Evolutionary conservation across 2,113 vertebrate genomes (phyloP), one percentile per base, ranked within the genome.

Genomic region (Oryzias javanicus): DNA sequence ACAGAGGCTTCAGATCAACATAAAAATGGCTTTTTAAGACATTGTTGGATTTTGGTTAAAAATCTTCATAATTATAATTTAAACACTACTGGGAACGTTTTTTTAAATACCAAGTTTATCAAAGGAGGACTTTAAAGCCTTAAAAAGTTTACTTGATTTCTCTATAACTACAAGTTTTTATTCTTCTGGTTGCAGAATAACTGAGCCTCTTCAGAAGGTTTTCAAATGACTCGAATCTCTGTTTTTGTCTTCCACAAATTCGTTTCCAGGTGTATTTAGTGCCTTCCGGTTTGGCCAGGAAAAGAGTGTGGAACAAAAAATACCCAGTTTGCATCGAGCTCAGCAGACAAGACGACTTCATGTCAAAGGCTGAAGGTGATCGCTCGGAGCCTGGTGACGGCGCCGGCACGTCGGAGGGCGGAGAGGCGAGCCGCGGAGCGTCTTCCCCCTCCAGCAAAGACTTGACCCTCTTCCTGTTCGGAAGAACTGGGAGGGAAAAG

Each of bases 281-380:
- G 63, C 97, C 97, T 58, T 93, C 91, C 56, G 94, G 87, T 79
- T 90, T 99, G 83, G 97, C 97, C 75, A 91, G 95, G 74, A 99
- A 99, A 70, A 89, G 97, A 10, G 76, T 98, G 50, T 99, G 97
- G 97, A 99, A 99, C 89, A 98, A 99, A 84, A 99, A 99, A 59
- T 99, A 99, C 63, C 97, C 97, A 0, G 95, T 99, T 81, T 98
- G 95, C 89, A 93, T 99, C n/a, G 93, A 98, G 60, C 94, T 99
- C 0, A 91, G 82, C 71, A 93, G 77, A 68, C 96, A 99, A 86
- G 97, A 98, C 45, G 93, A 98, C 86, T 99, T 98, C 72, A 96
- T 98, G 94, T 94, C 96, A 4, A 98, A 96, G 73, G 88, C 92
- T 4, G 93, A 96, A 79, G 29, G 76, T 1, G 94, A 97, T 44